Evolutionary conservation across 2,113 vertebrate species (phyloP), one percentile per base, ranked within the genome.

Genomic region (Pygoscelis antarcticus): DNA sequence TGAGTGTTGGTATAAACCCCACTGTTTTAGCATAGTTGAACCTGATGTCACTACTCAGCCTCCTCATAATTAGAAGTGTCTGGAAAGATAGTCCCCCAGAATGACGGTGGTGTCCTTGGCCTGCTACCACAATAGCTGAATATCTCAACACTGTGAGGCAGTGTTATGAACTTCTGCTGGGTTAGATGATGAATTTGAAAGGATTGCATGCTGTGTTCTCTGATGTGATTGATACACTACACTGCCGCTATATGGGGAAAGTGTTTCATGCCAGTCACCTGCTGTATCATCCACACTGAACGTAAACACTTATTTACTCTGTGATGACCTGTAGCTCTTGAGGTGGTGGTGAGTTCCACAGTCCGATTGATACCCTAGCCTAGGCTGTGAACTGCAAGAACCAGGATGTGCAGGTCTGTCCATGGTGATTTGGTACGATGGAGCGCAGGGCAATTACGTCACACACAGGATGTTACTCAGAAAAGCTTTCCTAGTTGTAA

Each of bases 381-480:
- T 38, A 16, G 65, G 30, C n/a, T 75, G 64, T 23, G 52, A 76
- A 14, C 34, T 85, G 70, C 14, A 64, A 20, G n/a, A 83, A 6
- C 3, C 30, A 18, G 47, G 13, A 40, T 13, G 6, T 57, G 70
- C 61, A 46, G 52, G 52, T 87, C 40, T 84, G 23, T 47, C 40
- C 0, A 7, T 16, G 36, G 27, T 69, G 66, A 7, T 52, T 60
- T 79, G 65, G 5, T 87, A 17, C 75, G 52, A 6, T 14, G 13
- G 55, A 70, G 55, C 46, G 32, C 0, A 3, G 49, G 68, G 10
- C 47, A 30, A 17, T 21, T 40, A 8, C 0, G 0, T 82, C 51
- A n/a, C 36, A 38, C 40, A 4, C 12, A 30, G 68, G 55, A 25
- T n/a, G 26, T 87, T 85, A 32, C 36, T 69, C 36, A 62, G 61